phyloP scores from a whole-genome alignment of 2,113 vertebrate species.

The Cephalopholis sonnerati region DNA sequence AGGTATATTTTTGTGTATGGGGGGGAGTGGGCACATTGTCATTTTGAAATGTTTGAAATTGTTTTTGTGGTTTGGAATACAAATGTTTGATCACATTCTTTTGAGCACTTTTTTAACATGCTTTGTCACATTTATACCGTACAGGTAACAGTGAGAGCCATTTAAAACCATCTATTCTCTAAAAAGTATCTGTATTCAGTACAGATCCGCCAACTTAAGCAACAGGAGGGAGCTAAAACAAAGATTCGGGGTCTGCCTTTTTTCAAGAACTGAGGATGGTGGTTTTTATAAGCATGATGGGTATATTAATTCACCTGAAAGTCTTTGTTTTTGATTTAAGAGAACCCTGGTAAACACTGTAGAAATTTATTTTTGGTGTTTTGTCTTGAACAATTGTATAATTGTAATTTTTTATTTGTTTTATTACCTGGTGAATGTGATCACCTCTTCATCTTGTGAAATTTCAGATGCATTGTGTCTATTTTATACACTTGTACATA shows the following conservation, averaged over 20 bases:
- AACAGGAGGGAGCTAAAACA: slow-evolving; percentile 96
- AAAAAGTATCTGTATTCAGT: slow-evolving; percentile 98
- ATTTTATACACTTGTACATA: slow-evolving; percentile 19
- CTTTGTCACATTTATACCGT: slow-evolving; percentile 99
- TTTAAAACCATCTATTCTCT: slow-evolving; percentile 99
- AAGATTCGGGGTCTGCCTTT: slow-evolving; percentile 93
- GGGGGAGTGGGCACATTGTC: slow-evolving; percentile 42
- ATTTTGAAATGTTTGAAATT: slow-evolving; percentile 75
- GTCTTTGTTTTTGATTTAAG: slow-evolving; percentile 77
- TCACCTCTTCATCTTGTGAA: slow-evolving; percentile 85
- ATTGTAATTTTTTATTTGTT: slow-evolving; percentile 79
- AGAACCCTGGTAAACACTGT: slow-evolving; percentile 66
- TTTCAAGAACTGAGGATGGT: slow-evolving; percentile 94
- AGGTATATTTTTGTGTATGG: slow-evolving; percentile 53
- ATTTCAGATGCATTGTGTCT: slow-evolving; percentile 93
- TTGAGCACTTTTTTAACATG: slow-evolving; percentile 99
- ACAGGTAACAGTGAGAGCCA: slow-evolving; percentile 99
- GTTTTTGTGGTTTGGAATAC: slow-evolving; percentile 83
- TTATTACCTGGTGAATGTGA: slow-evolving; percentile 85
- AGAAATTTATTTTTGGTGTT: slow-evolving; percentile 79
- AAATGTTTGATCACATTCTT: slow-evolving; percentile 83
- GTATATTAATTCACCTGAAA: slow-evolving; percentile 66
- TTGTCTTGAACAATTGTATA: slow-evolving; percentile 82
- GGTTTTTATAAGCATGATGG: slow-evolving; percentile 86
- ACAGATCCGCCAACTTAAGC: slow-evolving; percentile 98